Percentiles rank a stretch among this genome's conserved stretches.
Conservation (phyloP, 2,797 vertebrate genomes). For the Cygnus olor region DNA sequence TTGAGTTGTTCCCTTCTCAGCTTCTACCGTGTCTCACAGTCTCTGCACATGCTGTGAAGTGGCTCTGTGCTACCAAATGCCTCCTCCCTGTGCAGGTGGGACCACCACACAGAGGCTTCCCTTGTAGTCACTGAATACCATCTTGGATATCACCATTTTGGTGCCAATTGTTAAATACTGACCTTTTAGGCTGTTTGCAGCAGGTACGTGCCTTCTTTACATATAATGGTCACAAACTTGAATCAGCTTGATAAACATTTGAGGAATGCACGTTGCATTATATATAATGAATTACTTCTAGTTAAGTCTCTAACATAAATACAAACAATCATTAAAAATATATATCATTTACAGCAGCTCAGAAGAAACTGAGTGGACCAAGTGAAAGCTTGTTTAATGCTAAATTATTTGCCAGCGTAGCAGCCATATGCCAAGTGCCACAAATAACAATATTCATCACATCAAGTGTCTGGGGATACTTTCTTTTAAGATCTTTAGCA, state of each 20-base stretch:
- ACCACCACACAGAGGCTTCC: not conserved
- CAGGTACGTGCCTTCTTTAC: not conserved
- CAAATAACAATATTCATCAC: slow-evolving; percentile 1
- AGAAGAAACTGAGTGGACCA: not conserved
- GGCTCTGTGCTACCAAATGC: not conserved
- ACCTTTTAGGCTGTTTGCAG: not conserved
- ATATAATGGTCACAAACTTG: slow-evolving; percentile 29
- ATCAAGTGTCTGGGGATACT: not conserved
- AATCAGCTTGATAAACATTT: not conserved
- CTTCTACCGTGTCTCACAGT: not conserved
- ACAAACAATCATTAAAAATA: not conserved
- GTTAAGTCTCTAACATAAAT: slow-evolving; percentile 3
- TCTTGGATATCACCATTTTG: not conserved
- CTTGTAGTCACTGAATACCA: not conserved
- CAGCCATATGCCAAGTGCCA: slow-evolving; percentile 12
- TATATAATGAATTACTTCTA: not conserved
- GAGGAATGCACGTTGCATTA: not conserved
- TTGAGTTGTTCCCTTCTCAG: not conserved
- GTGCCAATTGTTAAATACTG: not conserved
- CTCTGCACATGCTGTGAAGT: not conserved
- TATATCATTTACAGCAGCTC: slow-evolving; percentile 11
- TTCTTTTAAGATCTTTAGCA: slow-evolving; percentile 35
- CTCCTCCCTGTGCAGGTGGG: fast-evolving
- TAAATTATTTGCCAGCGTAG: slow-evolving; percentile 18
- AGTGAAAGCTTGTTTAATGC: slow-evolving; percentile 25